Evolutionary conservation across 2,113 vertebrate species (phyloP).

Genomic region (Zapus hudsonius): DNA sequence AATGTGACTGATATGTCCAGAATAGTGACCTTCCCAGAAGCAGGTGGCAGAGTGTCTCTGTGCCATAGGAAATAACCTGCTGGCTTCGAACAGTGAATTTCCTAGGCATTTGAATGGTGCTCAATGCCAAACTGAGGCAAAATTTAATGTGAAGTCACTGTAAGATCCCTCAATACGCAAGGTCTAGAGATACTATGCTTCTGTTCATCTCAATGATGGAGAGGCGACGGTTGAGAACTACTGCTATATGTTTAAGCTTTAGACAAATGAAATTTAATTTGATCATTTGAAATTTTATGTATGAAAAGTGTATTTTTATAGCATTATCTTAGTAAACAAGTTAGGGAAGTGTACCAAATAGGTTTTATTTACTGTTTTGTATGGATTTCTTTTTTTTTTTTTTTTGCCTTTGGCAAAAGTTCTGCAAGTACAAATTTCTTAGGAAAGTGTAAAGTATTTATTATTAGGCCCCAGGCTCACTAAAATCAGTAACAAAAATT

Average conservation of each 20-base stretch:
- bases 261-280: conserved; percentile 46
- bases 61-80: background rate
- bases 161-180: background rate
- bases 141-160: background rate
- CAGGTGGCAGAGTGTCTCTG: no score
- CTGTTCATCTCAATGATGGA: background rate
- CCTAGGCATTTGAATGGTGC: background rate
- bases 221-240: background rate
- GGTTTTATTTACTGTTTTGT: conserved; percentile 68
- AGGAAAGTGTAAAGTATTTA: conserved; percentile 74
- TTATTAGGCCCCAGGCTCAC: conserved; percentile 76
- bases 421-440: conserved; percentile 65
- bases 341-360: conserved; percentile 47
- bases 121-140: background rate
- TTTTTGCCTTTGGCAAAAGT: conserved; percentile 76
- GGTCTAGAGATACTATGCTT: background rate
- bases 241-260: background rate
- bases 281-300: conserved; percentile 37
- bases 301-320: conserved; percentile 26
- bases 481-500: conserved; percentile 75
- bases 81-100: background rate
- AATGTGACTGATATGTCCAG: no score
- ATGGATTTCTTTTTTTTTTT: conserved; percentile 68
- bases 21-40: no score
- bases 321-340: conserved; percentile 45